These are phyloP conservation scores for Hydraecia micacea DNA, from an alignment of 2,888 invertebrate genomes.

Conservation along the genomic window DNA sequence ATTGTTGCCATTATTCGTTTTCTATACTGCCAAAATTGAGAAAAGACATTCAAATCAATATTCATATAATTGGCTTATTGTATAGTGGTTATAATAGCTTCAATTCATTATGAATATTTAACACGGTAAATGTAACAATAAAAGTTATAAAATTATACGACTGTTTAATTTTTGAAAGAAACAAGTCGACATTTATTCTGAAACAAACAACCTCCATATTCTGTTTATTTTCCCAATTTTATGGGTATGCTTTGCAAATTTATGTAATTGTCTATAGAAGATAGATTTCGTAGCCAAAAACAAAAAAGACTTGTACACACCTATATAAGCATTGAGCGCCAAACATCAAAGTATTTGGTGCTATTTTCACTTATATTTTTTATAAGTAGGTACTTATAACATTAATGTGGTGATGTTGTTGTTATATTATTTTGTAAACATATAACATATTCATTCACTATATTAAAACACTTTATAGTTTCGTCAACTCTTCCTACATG, in stretches of 20 bases:
- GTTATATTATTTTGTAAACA: too few species aligned
- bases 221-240: conserved; percentile 10
- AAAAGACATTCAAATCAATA: neutral
- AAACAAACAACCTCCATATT: neutral
- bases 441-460: too few species aligned
- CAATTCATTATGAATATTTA: neutral
- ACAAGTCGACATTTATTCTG: too few species aligned
- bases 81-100: neutral
- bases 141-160: neutral
- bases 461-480: too few species aligned
- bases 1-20: conserved; percentile 63
- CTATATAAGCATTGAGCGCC: too few species aligned
- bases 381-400: too few species aligned
- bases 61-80: too few species aligned
- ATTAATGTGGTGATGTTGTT: too few species aligned
- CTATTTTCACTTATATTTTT: too few species aligned
- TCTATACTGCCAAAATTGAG: neutral
- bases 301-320: too few species aligned
- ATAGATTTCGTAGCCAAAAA: conserved; percentile 35
- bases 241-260: neutral
- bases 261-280: conserved; percentile 12
- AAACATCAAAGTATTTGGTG: too few species aligned
- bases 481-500: too few species aligned
- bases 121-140: neutral
- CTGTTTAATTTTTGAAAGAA: neutral